Percentiles rank a stretch among this genome's conserved stretches.
These are phyloP conservation scores for Chrysochloris asiatica DNA, from an alignment of 2,113 vertebrate genomes.

Conservation along the genomic window DNA sequence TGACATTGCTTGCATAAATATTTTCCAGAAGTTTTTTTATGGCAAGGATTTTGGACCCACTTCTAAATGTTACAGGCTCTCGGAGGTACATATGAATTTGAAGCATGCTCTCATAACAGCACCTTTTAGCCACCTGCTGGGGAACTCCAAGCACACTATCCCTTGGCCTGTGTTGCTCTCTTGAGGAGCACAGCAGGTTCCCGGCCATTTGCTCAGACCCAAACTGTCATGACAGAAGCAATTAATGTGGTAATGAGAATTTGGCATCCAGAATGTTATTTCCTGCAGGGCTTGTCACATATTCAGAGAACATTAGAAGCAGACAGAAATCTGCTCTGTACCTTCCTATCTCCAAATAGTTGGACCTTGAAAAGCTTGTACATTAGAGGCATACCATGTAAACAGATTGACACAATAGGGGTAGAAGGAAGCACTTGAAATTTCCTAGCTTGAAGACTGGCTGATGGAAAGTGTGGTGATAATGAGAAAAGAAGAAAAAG, in stretches of 20 bases:
- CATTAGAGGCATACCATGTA: background rate
- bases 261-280: conserved; percentile 85
- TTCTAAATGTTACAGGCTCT: background rate
- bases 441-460: background rate
- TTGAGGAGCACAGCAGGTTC: conserved; percentile 82
- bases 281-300: conserved; percentile 87
- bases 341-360: conserved; percentile 4
- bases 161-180: conserved; percentile 82
- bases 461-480: background rate
- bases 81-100: conserved; percentile 48
- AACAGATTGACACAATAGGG: background rate
- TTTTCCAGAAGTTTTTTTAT: conserved; percentile 9
- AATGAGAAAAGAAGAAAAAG: background rate
- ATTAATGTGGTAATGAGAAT: conserved; percentile 89
- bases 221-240: conserved; percentile 87
- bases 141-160: conserved; percentile 81
- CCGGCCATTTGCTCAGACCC: conserved; percentile 85
- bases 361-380: conserved; percentile 45
- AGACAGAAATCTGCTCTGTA: conserved; percentile 80
- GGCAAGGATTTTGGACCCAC: background rate
- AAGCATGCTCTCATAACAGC: conserved; percentile 72
- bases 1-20: conserved; percentile 41
- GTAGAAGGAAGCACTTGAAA: background rate
- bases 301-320: conserved; percentile 81
- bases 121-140: conserved; percentile 71